Evolutionary conservation across 2,797 vertebrate species (phyloP), one percentile per base, ranked within the genome.

Genomic region (Dromococcyx pavoninus): DNA sequence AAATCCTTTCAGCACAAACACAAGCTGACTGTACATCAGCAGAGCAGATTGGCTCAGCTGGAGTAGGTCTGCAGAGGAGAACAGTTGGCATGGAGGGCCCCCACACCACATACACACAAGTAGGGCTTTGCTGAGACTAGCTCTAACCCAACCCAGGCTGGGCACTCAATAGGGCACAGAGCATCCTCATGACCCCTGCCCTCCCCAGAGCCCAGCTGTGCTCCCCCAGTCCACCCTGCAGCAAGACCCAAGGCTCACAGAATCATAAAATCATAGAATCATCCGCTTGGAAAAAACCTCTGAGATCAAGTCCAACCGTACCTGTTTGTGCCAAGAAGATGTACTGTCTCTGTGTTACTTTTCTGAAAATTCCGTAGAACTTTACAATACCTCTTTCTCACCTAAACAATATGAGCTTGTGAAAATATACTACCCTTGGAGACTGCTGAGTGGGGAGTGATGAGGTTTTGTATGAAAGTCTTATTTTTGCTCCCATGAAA

Each of bases 131-230:
- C 9, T 54, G 32, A 30, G 28, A 33, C 15, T 32, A 13, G 46
- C 25, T 66, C 37, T 57, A 62, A 44, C 33, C 28, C 8, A 5
- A 37, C 13, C 33, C 32, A 25, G 32, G 22, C 10, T 32, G 28
- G 65, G 48, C 28, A 8, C 22, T 57, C 53, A 12, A 0, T 0
- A 57, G 10, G 25, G 25, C 87, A 17, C 8, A 1, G 28, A 77
- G 18, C 48, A 62, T 25, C 61, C n/a, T 84, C 5, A 0, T 0
- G 0, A 1, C 10, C 23, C 12, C 24, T 30, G 13, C 7, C 7
- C 41, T 37, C 60, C 50, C 39, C 33, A 12, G 16, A 37, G 11
- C 8, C 17, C 0, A 0, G 33, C 43, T 2, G 0, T 33, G 21
- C 54, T 79, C 37, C 28, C 27, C 53, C 30, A 83, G 46, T 51